phyloP scores from a whole-genome alignment of 2,797 vertebrate species.

The Chrysolophus pictus region DNA sequence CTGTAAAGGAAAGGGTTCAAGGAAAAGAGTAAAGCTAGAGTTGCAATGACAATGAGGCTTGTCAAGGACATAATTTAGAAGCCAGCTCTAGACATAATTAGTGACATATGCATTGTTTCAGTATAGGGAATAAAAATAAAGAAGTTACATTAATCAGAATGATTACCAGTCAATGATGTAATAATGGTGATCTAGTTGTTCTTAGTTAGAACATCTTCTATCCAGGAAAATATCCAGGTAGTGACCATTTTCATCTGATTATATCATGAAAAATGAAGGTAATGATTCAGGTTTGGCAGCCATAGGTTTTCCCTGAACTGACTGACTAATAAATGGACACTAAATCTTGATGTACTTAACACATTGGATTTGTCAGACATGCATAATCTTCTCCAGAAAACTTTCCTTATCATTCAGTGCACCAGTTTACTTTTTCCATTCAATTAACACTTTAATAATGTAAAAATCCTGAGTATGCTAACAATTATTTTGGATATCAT shows the following conservation, averaged over 20 bases:
- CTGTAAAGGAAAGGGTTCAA: background rate
- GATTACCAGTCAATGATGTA: conserved; percentile 78
- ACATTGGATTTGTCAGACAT: conserved; percentile 74
- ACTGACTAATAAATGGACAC: conserved; percentile 80
- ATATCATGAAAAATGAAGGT: conserved; percentile 79
- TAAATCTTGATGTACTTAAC: conserved; percentile 84
- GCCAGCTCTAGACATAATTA: conserved; percentile 32
- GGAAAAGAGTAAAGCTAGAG: background rate
- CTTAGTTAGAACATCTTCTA: conserved; percentile 72
- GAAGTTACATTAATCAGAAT: conserved; percentile 77
- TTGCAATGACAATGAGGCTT: background rate
- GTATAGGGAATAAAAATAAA: conserved; percentile 74
- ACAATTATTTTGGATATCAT: background rate
- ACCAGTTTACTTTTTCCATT: conserved; percentile 53
- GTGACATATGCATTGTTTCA: conserved; percentile 69
- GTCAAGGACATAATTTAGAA: conserved; percentile 61
- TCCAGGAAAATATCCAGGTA: conserved; percentile 79
- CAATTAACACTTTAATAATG: background rate
- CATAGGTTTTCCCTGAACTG: conserved; percentile 54
- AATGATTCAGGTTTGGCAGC: conserved; percentile 82
- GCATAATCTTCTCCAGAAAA: conserved; percentile 72
- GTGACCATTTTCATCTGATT: conserved; percentile 78
- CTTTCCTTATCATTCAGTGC: conserved; percentile 67
- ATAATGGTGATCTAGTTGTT: conserved; percentile 73
- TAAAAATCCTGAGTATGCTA: background rate